Evolutionary conservation across 2,113 vertebrate species (phyloP).

Genomic region (Poeciliopsis turrubarensis): DNA sequence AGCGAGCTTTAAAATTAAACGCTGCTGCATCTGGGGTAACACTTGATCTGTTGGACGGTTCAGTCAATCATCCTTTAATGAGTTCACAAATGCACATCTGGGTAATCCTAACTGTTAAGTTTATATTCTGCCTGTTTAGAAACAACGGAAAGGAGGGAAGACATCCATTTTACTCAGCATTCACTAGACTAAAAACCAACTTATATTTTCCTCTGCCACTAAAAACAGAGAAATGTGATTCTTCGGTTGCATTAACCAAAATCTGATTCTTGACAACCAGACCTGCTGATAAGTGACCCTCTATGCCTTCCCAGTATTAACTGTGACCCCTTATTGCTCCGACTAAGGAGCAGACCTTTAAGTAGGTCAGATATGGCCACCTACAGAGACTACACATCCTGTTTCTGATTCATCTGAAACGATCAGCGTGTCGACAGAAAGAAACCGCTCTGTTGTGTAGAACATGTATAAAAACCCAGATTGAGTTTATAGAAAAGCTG

Average conservation of each 20-base stretch:
- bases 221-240: background rate
- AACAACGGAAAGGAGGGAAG: background rate
- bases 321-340: background rate
- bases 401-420: constrained; percentile 12
- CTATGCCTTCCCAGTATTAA: background rate
- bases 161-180: background rate
- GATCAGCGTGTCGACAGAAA: background rate
- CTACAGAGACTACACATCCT: constrained; percentile 30
- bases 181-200: background rate
- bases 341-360: constrained; percentile 6
- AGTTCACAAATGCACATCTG: background rate
- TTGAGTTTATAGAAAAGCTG: background rate
- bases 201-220: background rate
- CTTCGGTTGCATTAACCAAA: background rate
- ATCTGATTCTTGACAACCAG: background rate
- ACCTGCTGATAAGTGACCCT: background rate
- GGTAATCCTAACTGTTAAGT: background rate
- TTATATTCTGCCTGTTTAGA: background rate
- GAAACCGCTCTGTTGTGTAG: background rate
- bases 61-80: background rate
- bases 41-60: background rate
- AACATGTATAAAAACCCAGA: background rate
- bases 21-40: background rate
- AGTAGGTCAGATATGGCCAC: constrained; percentile 55
- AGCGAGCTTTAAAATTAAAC: background rate